Conservation (phyloP, 2,888 invertebrate species). For the Eristalis pertinax region DNA sequence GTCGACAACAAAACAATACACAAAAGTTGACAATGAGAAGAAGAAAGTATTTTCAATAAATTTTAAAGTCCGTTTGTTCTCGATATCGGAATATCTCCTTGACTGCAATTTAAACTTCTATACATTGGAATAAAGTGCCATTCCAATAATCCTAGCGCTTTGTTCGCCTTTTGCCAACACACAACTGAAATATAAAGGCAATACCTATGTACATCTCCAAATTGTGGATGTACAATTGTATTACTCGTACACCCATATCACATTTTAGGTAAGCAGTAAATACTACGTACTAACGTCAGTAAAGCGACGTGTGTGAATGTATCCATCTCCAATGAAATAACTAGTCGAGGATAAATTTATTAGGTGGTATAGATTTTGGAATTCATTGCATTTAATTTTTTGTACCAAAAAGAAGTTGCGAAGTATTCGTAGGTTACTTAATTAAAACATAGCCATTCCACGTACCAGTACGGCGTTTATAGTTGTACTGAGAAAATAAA, state of each 20-base stretch:
- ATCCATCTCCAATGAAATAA: slow-evolving; percentile 35
- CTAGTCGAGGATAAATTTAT: slow-evolving; percentile 41
- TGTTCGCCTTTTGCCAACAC: slow-evolving; percentile 58
- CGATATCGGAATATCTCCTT: slow-evolving; percentile 64
- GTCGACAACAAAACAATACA: slow-evolving; percentile 62
- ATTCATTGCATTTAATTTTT: slow-evolving; percentile 19
- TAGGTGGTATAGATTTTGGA: slow-evolving; percentile 27
- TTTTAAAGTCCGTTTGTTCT: slow-evolving; percentile 70
- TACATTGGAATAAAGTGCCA: slow-evolving; percentile 54
- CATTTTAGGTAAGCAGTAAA: slow-evolving; percentile 28
- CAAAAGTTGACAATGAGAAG: slow-evolving; percentile 67
- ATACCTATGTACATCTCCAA: slow-evolving; percentile 32
- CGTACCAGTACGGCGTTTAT: background rate
- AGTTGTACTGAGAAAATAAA: slow-evolving; percentile 15
- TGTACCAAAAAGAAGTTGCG: background rate
- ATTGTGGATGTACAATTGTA: slow-evolving; percentile 6
- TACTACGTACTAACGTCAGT: background rate
- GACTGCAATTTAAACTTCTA: slow-evolving; percentile 64
- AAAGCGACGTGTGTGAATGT: background rate
- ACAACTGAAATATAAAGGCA: slow-evolving; percentile 39
- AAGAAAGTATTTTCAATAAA: slow-evolving; percentile 67
- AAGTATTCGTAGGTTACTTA: slow-evolving; percentile 17
- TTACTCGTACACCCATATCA: background rate
- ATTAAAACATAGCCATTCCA: slow-evolving; percentile 24
- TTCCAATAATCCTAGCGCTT: slow-evolving; percentile 61